Evolutionary conservation across 2,797 vertebrate genomes (phyloP), one percentile per base, ranked within the genome.

Genomic region (Bufotes viridis): DNA sequence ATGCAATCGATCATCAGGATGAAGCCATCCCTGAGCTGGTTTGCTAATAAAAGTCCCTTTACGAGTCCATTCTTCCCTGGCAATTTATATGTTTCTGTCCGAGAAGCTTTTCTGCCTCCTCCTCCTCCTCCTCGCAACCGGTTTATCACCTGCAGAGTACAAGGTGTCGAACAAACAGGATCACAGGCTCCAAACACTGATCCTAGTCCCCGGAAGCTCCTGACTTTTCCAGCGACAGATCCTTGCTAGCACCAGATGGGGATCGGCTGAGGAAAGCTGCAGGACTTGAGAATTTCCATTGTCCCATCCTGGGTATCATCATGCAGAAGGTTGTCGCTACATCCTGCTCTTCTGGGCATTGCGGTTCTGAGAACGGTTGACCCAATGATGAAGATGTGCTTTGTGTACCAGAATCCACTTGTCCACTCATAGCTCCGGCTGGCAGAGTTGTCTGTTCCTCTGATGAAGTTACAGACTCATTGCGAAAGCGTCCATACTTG

Each of bases 221-320:
- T 0, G 91, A 88, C 7, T 96, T 81, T 82, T 78, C 91, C 55
- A 74, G 58, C 4, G 92, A 91, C 0, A 96, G 95, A 88, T 97
- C 96, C 91, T 96, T 96, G 94, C 94, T 95, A 80, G 96, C 93
- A 79, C 95, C 95, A 72, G 96, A 96, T 49, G 96, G 96, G 79
- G 97, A 96, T 0, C 97, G 96, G 91, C 97, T 97, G 86, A 98
- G 95, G 91, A 97, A 98, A 90, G 97, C 95, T 24, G 96, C 92
- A 0, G 97, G 95, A 85, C 97, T 96, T 81, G 96, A 96, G 93
- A 98, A 98, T 95, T 98, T 98, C 97, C 98, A 99, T 86, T 97
- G 98, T 90, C 97, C 97, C 96, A 98, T 97, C 91, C 93, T 96
- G 34, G 98, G 98, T 91, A 99, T 97, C 90, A 98, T 96, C 95